phyloP scores from a whole-genome alignment of 2,797 vertebrate genomes.

The Neosalanx taihuensis region DNA sequence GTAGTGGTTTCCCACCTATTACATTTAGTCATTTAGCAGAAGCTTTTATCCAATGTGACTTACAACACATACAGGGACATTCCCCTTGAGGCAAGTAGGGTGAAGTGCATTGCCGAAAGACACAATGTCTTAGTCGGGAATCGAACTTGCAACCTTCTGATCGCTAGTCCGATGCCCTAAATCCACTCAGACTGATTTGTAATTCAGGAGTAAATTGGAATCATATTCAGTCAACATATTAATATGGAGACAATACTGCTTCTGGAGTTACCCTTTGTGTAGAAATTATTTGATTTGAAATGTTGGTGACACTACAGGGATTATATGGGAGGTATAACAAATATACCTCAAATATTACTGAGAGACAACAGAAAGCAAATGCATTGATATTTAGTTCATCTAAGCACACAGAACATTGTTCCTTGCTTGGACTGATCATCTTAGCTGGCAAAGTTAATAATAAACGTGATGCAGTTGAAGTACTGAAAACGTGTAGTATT shows the following conservation, averaged over 20 bases:
- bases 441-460: neutral
- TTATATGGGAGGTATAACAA: neutral
- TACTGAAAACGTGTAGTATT: neutral
- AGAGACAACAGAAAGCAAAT: neutral
- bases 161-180: no score
- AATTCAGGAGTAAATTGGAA: neutral
- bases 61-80: no score
- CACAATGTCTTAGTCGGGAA: no score
- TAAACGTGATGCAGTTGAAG: neutral
- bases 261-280: neutral
- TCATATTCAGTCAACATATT: neutral
- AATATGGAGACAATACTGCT: no score
- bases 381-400: neutral
- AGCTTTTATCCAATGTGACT: no score
- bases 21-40: no score
- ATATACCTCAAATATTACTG: neutral
- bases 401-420: neutral
- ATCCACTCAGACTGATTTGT: no score
- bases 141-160: no score
- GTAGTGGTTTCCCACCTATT: no score
- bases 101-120: no score
- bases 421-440: neutral
- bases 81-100: no score
- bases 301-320: neutral
- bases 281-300: constrained; percentile 4